Conservation (phyloP, 2,888 invertebrate genomes). For the Aplocera efformata region DNA sequence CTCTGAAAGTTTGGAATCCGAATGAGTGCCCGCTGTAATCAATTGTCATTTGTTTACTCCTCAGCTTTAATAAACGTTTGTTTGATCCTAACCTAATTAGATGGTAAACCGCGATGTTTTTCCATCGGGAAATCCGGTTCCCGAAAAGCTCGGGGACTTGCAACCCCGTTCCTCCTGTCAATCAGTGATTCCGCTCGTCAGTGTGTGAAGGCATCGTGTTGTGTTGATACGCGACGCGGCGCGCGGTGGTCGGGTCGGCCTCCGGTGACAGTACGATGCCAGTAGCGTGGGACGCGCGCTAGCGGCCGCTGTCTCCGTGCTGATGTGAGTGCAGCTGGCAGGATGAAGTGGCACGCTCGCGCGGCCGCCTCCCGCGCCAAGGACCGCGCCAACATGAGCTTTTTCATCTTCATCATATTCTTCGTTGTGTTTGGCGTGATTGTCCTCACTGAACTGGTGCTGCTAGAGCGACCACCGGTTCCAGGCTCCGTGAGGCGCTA, state of each 20-base stretch:
- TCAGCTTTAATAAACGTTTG: too few species aligned
- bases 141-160: slow-evolving; percentile 19
- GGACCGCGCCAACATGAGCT: slow-evolving; percentile 92
- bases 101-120: neutral
- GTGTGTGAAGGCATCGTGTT: slow-evolving; percentile 45
- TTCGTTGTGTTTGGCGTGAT: slow-evolving; percentile 94
- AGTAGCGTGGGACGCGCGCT: slow-evolving; percentile 49
- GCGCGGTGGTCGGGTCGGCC: slow-evolving; percentile 41
- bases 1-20: too few species aligned
- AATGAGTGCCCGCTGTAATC: too few species aligned
- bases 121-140: neutral
- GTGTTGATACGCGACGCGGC: slow-evolving; percentile 47
- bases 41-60: too few species aligned
- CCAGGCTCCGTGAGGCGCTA: slow-evolving; percentile 75
- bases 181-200: slow-evolving; percentile 16
- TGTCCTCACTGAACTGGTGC: slow-evolving; percentile 90
- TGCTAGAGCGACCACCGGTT: slow-evolving; percentile 78
- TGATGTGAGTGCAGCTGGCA: slow-evolving; percentile 53
- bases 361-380: slow-evolving; percentile 80
- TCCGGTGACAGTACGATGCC: slow-evolving; percentile 41
- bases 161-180: slow-evolving; percentile 26
- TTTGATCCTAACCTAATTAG: too few species aligned
- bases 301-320: slow-evolving; percentile 44
- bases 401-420: slow-evolving; percentile 94
- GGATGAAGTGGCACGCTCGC: slow-evolving; percentile 74